Conservation (phyloP, 2,888 invertebrate species). For the Agrochola litura region DNA sequence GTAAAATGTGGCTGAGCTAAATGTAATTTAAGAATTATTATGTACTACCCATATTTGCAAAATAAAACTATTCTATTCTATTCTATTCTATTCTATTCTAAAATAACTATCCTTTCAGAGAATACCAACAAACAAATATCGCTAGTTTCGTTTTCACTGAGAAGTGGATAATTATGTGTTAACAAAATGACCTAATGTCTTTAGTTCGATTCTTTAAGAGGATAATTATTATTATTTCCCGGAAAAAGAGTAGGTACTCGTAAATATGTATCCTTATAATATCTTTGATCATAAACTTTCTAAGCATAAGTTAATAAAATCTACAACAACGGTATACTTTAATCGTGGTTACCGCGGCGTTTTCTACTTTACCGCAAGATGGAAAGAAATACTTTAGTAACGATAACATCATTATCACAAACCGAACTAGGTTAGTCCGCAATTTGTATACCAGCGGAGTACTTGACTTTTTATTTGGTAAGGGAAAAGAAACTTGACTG, state of each 20-base stretch:
- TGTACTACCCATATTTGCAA: too few species aligned
- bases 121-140: background rate
- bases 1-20: too few species aligned
- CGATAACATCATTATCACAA: conserved; percentile 18
- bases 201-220: background rate
- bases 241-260: background rate
- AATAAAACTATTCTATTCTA: too few species aligned
- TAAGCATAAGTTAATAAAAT: conserved; percentile 12
- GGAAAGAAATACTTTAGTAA: conserved; percentile 19
- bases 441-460: conserved; percentile 23
- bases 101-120: background rate
- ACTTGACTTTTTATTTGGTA: conserved; percentile 24
- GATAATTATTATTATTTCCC: background rate
- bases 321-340: background rate
- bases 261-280: background rate
- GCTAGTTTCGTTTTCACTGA: background rate
- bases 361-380: conserved; percentile 19
- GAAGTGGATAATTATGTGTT: background rate
- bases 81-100: too few species aligned
- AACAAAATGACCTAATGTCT: background rate
- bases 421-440: conserved; percentile 21
- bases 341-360: conserved; percentile 13
- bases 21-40: too few species aligned
- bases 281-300: conserved; percentile 18
- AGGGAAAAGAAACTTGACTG: conserved; percentile 27